Evolutionary conservation across 2,797 vertebrate species (phyloP).

Genomic region (Sebastes dallii): DNA sequence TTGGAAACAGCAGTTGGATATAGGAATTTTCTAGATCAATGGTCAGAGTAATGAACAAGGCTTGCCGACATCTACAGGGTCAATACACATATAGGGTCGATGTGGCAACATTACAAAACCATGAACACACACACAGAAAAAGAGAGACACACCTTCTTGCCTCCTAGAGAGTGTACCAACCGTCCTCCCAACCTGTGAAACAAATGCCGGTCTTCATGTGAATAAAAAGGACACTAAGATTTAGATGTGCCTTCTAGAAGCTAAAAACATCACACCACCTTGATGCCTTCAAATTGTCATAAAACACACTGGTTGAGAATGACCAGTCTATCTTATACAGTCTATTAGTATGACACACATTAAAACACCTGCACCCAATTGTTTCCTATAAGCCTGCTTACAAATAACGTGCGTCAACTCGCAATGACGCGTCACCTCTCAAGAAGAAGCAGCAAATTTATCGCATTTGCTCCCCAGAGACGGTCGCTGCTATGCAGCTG

Average conservation of each 20-base stretch:
- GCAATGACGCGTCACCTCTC: no score
- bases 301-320: neutral
- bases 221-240: neutral
- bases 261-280: neutral
- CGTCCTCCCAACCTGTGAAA: neutral
- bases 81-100: conserved; percentile 23
- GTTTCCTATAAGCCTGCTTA: no score
- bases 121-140: neutral
- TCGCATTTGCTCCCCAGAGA: neutral
- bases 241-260: neutral
- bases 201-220: no score
- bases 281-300: neutral
- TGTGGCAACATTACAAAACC: neutral
- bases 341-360: neutral
- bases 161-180: neutral
- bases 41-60: conserved; percentile 46
- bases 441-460: neutral
- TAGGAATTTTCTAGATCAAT: conserved; percentile 52
- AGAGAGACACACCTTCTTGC: neutral
- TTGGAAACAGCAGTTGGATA: conserved; percentile 17
- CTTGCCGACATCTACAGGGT: conserved; percentile 13
- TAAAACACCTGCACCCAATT: neutral
- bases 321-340: neutral
- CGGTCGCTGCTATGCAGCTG: neutral
- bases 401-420: no score